A percentile compares a stretch with the other conserved stretches of the same genome.
Evolutionary conservation across 37 sponge, comb jelly and placozoan genomes (phyloP).

Genomic region (Aplysina aerophoba): DNA sequence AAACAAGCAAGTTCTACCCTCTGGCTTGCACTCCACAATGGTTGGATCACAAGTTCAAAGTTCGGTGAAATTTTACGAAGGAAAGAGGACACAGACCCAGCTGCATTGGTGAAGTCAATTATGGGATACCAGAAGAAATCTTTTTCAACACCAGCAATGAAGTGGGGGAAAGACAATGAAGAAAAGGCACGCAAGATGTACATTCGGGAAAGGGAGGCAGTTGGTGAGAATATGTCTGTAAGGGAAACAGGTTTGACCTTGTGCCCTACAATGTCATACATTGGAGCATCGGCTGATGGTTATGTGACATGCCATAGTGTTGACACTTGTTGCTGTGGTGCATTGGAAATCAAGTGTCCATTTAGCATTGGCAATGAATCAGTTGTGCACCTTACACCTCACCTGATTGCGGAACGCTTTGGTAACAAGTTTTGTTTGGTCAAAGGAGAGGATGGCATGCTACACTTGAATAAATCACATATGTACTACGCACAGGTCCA

Average conservation of each 20-base stretch:
- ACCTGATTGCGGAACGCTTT: neutral
- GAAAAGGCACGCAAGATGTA: neutral
- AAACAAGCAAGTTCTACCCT: neutral
- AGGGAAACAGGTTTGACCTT: neutral
- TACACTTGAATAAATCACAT: neutral
- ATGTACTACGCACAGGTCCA: slow-evolving; percentile 27
- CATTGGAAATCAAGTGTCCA: slow-evolving; percentile 16
- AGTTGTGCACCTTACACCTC: neutral
- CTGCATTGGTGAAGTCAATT: neutral
- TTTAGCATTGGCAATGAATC: neutral
- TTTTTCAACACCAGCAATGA: slow-evolving; percentile 1
- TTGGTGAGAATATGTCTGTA: slow-evolving; percentile 20
- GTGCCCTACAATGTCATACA: slow-evolving; percentile 9
- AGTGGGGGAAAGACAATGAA: slow-evolving; percentile 29
- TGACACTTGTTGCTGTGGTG: slow-evolving; percentile 18
- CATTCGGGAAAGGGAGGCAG: neutral
- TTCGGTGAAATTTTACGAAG: slow-evolving; percentile 21
- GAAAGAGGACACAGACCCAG: neutral
- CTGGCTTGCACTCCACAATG: slow-evolving; percentile 20
- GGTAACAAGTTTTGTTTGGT: slow-evolving; percentile 12
- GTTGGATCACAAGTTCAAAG: neutral
- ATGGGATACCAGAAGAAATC: neutral
- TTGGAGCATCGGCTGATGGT: slow-evolving; percentile 29
- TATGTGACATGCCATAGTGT: neutral
- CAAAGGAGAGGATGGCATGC: neutral